phyloP scores from a whole-genome alignment of 2,113 vertebrate genomes.

The Scopus umbretta region DNA sequence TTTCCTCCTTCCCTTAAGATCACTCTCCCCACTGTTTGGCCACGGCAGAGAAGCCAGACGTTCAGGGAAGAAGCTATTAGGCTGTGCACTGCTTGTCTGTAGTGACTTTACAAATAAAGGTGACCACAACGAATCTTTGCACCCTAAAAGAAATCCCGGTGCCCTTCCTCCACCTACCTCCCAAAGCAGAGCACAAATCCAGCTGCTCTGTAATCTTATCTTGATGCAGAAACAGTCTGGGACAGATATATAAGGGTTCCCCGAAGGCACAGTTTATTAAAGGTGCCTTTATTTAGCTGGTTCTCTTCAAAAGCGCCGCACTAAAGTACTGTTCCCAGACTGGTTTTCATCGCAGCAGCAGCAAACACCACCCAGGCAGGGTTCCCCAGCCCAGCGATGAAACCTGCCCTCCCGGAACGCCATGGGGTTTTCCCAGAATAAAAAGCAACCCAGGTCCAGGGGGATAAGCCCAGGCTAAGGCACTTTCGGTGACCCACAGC shows the following conservation, averaged over 20 bases:
- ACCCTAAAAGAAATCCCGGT: neutral
- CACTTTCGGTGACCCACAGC: neutral
- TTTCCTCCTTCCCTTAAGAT: neutral
- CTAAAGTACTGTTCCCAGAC: neutral
- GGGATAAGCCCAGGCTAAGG: neutral
- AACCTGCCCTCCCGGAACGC: neutral
- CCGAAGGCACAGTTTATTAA: conserved; percentile 24
- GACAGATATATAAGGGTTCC: conserved; percentile 18
- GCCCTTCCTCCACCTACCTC: neutral
- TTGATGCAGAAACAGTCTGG: neutral
- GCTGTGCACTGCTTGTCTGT: neutral
- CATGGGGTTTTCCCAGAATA: neutral
- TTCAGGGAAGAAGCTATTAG: neutral
- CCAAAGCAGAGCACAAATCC: neutral
- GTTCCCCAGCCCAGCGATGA: neutral
- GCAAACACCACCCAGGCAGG: neutral
- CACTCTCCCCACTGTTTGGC: neutral
- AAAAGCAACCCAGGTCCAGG: neutral
- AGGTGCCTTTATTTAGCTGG: neutral
- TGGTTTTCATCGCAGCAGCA: neutral
- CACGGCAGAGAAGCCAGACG: neutral
- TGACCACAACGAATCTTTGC: neutral
- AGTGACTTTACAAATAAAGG: neutral
- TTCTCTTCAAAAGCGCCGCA: neutral
- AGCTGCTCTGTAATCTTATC: conserved; percentile 39